Conservation (phyloP, 2,113 vertebrate genomes). For the Percopsis transmontana region DNA sequence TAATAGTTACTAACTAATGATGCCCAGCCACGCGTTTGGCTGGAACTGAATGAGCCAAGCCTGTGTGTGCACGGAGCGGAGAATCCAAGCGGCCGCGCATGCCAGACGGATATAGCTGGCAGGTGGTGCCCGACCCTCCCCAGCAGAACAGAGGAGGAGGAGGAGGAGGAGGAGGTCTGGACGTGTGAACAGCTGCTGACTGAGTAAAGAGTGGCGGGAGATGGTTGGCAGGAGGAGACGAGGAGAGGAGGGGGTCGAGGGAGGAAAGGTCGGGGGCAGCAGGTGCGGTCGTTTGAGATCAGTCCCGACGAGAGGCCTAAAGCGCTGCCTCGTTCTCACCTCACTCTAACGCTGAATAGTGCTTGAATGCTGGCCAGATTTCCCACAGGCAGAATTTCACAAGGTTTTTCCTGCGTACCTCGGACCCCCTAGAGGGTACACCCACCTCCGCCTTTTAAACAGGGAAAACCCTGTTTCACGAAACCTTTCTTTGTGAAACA, state of each 20-base stretch:
- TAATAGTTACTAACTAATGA: conserved; percentile 43
- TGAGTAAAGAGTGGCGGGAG: conserved; percentile 27
- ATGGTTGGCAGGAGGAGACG: conserved; percentile 4
- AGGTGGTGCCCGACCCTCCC: conserved; percentile 22
- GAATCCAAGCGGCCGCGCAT: conserved; percentile 31
- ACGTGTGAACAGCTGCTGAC: conserved; percentile 50
- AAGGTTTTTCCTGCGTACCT: no score
- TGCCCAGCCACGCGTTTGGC: conserved; percentile 36
- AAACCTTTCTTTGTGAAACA: no score
- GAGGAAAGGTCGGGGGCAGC: conserved; percentile 12
- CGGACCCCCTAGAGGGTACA: no score
- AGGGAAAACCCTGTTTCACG: no score
- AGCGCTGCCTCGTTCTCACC: background rate
- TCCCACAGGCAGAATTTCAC: no score
- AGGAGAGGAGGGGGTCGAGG: conserved; percentile 5
- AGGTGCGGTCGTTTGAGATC: background rate
- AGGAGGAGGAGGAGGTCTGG: conserved; percentile 25
- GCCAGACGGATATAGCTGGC: conserved; percentile 41
- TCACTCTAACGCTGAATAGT: no score
- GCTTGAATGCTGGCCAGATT: no score
- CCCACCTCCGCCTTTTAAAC: no score
- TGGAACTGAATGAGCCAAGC: conserved; percentile 36
- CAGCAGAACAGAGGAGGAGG: conserved; percentile 18
- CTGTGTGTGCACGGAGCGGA: conserved; percentile 22
- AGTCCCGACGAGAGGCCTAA: background rate